phyloP scores from a whole-genome alignment of 2,113 vertebrate species.

The Martes martes region DNA sequence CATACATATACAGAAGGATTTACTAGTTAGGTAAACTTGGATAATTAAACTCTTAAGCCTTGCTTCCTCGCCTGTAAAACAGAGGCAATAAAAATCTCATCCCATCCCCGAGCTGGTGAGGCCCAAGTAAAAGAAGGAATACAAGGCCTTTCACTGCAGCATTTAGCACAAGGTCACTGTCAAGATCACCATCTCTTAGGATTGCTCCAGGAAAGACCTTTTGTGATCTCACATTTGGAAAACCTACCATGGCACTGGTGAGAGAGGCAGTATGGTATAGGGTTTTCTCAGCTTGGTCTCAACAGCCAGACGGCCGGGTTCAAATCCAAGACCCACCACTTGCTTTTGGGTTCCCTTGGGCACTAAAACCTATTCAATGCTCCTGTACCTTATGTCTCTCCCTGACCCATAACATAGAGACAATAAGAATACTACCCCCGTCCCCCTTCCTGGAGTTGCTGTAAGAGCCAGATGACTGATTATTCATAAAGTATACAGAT shows the following conservation, averaged over 20 bases:
- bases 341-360: background rate
- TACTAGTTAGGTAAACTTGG: slow-evolving; percentile 4
- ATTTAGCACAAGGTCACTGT: background rate
- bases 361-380: background rate
- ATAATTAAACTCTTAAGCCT: background rate
- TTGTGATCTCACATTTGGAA: background rate
- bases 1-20: background rate
- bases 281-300: background rate
- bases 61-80: background rate
- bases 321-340: background rate
- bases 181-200: background rate
- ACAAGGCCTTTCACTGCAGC: background rate
- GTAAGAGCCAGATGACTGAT: background rate
- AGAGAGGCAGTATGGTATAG: background rate
- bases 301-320: background rate
- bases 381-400: background rate
- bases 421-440: background rate
- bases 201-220: background rate
- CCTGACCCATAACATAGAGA: no score
- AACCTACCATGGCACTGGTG: background rate
- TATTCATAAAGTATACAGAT: background rate
- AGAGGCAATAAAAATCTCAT: background rate
- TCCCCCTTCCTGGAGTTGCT: background rate
- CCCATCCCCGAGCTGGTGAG: background rate
- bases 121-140: background rate